Conservation (phyloP, 2,888 invertebrate genomes). For the Mystacides longicornis region DNA sequence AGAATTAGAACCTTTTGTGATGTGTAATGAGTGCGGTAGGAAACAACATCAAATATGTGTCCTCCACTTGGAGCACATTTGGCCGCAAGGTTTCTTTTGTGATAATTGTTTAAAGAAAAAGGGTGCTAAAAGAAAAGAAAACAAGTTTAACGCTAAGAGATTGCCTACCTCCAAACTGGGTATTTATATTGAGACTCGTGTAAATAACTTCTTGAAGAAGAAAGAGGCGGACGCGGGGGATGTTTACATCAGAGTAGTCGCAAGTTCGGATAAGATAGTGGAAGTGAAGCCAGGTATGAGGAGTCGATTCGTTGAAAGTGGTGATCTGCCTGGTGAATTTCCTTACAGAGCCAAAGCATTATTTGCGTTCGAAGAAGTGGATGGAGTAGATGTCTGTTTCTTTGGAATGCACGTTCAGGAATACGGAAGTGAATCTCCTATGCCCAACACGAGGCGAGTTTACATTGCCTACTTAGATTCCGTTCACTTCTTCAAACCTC, state of each 20-base stretch:
- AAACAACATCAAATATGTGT: slow-evolving; percentile 99
- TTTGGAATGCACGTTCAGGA: slow-evolving; percentile 99
- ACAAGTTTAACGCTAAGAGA: slow-evolving; percentile 93
- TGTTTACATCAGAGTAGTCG: slow-evolving; percentile 95
- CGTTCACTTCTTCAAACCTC: slow-evolving; percentile 98
- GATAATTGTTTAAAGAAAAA: slow-evolving; percentile 94
- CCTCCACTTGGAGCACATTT: slow-evolving; percentile 90
- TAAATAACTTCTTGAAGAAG: slow-evolving; percentile 95
- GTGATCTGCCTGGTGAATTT: slow-evolving; percentile 85
- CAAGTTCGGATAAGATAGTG: slow-evolving; percentile 95
- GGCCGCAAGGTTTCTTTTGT: slow-evolving; percentile 91
- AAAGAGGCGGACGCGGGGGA: slow-evolving; percentile 97
- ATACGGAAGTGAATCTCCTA: slow-evolving; percentile 94
- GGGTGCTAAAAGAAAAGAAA: slow-evolving; percentile 87
- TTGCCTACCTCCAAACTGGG: slow-evolving; percentile 92
- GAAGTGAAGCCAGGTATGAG: slow-evolving; percentile 99
- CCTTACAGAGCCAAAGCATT: slow-evolving; percentile 97
- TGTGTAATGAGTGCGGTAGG: slow-evolving; percentile 92
- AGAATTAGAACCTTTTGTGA: slow-evolving; percentile 94
- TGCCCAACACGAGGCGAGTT: slow-evolving; percentile 93
- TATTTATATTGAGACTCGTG: slow-evolving; percentile 93
- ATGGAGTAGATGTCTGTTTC: slow-evolving; percentile 98
- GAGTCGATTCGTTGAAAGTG: slow-evolving; percentile 75
- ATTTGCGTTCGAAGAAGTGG: slow-evolving; percentile 99
- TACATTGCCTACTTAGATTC: slow-evolving; percentile 99